Evolutionary conservation across 53 echinoderm and acorn worm species (phyloP).

Genomic region (Echinarachnius parma): DNA sequence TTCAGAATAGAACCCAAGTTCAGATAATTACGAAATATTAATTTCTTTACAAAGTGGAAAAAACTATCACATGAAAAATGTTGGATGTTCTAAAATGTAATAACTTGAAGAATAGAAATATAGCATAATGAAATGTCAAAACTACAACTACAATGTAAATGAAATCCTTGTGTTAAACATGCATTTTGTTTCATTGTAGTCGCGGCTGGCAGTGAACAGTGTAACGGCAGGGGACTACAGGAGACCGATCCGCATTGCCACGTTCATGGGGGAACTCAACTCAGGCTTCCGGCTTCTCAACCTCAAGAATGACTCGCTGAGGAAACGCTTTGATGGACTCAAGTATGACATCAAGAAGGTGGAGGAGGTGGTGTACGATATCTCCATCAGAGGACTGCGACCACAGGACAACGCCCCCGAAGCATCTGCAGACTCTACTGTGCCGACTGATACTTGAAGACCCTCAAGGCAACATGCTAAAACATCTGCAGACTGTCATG

Average conservation of each 20-base stretch:
- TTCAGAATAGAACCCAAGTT: too few species aligned
- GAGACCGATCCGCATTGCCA: constrained; percentile 73
- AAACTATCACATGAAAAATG: not conserved
- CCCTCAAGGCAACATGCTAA: too few species aligned
- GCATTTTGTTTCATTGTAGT: constrained; percentile 35
- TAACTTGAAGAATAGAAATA: not conserved
- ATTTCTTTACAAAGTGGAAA: too few species aligned
- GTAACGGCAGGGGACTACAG: constrained; percentile 93
- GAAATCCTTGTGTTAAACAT: too few species aligned
- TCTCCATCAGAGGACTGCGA: constrained; percentile 88
- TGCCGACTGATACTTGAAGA: too few species aligned
- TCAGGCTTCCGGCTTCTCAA: constrained; percentile 95
- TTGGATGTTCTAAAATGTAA: not conserved
- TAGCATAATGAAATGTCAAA: too few species aligned
- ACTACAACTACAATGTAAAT: too few species aligned
- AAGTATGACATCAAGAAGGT: constrained; percentile 99
- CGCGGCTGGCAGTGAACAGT: constrained; percentile 94
- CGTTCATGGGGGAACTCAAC: constrained; percentile 84
- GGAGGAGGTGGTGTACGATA: constrained; percentile 97
- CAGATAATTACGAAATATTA: too few species aligned
- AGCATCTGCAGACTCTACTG: not conserved
- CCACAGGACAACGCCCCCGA: constrained; percentile 4
- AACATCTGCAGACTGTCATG: too few species aligned
- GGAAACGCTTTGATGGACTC: constrained; percentile 93
- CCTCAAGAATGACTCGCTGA: constrained; percentile 94